These are phyloP conservation scores for Catamblyrhynchus diadema DNA, from an alignment of 2,797 vertebrate genomes.

Conservation along the genomic window DNA sequence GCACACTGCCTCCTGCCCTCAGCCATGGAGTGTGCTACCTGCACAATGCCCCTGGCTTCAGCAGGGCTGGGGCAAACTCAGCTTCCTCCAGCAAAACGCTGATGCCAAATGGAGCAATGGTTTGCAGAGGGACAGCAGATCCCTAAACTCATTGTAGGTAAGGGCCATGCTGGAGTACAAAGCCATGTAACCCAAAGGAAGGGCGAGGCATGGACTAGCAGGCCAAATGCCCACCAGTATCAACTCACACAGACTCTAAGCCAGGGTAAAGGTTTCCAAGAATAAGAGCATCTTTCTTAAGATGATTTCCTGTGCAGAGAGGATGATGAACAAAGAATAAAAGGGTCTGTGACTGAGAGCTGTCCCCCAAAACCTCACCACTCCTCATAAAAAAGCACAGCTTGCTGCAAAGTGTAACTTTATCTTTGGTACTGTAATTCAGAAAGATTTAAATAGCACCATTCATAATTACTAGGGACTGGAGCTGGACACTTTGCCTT, in stretches of 20 bases:
- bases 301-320: neutral
- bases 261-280: neutral
- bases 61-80: neutral
- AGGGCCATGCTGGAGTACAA: neutral
- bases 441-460: neutral
- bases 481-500: neutral
- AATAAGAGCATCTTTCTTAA: neutral
- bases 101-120: neutral
- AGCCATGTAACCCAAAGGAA: neutral
- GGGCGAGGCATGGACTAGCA: neutral
- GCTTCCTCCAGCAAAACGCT: neutral
- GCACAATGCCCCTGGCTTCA: neutral
- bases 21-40: accelerated
- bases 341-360: neutral
- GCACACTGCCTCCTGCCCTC: neutral
- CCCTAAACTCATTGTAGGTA: neutral
- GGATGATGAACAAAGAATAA: neutral
- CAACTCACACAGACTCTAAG: neutral
- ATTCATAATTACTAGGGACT: neutral
- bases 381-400: neutral
- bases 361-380: neutral
- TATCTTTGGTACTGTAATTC: neutral
- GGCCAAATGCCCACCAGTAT: neutral
- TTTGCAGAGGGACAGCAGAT: neutral
- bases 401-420: neutral